Percentiles rank a stretch among this genome's conserved stretches.
These are phyloP conservation scores for Drosophila burlai DNA, from an alignment of 1,140 invertebrate genomes.

Conservation along the genomic window DNA sequence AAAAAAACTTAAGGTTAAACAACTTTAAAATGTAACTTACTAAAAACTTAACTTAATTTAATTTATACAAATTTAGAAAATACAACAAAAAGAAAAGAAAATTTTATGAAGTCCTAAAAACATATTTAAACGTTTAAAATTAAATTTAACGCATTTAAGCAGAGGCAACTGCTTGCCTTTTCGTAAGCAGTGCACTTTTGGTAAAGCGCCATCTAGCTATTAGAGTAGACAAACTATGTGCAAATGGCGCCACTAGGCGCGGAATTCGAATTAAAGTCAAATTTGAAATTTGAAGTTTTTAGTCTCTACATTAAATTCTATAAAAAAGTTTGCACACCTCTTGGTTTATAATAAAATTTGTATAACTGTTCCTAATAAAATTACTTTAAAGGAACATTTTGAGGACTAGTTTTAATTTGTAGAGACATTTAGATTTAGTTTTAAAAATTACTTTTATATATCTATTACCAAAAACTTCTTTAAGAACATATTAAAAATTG, in stretches of 20 bases:
- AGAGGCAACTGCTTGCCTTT: slow-evolving; percentile 4
- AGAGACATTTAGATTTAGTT: too few species aligned
- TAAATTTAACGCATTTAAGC: neutral
- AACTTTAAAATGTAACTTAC: neutral
- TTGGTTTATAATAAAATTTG: too few species aligned
- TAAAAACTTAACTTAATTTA: neutral
- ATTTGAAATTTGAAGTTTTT: too few species aligned
- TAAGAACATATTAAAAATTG: too few species aligned
- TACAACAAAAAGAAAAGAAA: neutral
- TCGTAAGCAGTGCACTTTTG: neutral
- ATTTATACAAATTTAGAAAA: neutral
- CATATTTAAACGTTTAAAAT: neutral
- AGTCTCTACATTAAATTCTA: neutral
- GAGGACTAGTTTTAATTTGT: neutral
- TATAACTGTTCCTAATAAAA: neutral
- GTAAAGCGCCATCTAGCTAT: slow-evolving; percentile 14
- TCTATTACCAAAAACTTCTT: too few species aligned
- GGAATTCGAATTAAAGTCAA: too few species aligned
- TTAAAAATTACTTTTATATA: neutral
- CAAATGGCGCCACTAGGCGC: slow-evolving; percentile 5
- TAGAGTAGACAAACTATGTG: neutral
- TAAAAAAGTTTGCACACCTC: too few species aligned
- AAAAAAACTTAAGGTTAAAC: neutral
- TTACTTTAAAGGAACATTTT: neutral
- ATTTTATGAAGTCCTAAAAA: too few species aligned